Conservation (phyloP, 2,113 vertebrate species). For the Sylvilagus bachmani region DNA sequence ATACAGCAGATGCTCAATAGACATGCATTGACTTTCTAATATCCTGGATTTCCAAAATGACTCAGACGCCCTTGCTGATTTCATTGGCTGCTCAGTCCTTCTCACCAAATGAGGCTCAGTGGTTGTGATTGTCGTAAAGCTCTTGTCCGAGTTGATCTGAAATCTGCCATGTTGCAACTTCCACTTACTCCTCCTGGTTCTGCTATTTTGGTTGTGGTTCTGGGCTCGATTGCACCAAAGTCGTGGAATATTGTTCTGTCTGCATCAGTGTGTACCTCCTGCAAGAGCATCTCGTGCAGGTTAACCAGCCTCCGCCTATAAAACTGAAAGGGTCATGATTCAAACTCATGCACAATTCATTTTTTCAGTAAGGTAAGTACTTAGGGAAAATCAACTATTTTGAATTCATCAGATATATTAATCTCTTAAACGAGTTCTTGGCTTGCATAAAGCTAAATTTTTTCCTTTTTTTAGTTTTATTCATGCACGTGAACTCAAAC, state of each 20-base stretch:
- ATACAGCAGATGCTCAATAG: background rate
- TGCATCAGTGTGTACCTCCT: accelerated
- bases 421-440: background rate
- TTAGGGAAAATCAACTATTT: background rate
- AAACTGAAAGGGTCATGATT: background rate
- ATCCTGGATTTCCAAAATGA: background rate
- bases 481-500: background rate
- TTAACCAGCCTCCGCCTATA: background rate
- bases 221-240: accelerated
- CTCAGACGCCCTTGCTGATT: background rate
- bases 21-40: background rate
- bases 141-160: too few species aligned
- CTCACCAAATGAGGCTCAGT: too few species aligned
- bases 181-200: background rate
- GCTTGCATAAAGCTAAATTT: constrained; percentile 2
- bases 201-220: background rate
- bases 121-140: background rate
- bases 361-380: background rate
- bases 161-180: background rate
- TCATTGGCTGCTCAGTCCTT: background rate
- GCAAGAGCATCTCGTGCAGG: accelerated
- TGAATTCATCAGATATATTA: background rate
- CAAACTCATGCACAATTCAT: background rate
- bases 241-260: too few species aligned
- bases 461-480: background rate